Conservation (phyloP, 2,888 invertebrate genomes). For the Hydrotaea diabolus region DNA sequence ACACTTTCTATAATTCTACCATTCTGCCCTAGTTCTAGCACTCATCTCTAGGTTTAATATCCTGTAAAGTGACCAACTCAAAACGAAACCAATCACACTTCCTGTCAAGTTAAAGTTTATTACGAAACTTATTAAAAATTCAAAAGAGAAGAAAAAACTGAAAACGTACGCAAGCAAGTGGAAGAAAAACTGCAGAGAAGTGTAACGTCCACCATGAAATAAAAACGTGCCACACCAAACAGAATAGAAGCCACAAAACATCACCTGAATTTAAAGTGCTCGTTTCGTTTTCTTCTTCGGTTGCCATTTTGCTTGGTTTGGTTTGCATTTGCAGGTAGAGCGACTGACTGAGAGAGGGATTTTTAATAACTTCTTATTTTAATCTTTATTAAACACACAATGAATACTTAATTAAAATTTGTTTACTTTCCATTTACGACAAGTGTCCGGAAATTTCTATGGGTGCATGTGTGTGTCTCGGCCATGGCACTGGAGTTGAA, state of each 20-base stretch:
- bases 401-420: slow-evolving; percentile 40
- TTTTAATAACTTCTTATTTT: slow-evolving; percentile 44
- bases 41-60: too few species aligned
- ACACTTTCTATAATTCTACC: too few species aligned
- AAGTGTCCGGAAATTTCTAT: slow-evolving; percentile 8
- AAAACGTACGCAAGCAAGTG: background rate
- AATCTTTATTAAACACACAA: slow-evolving; percentile 41
- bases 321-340: slow-evolving; percentile 19
- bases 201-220: slow-evolving; percentile 21
- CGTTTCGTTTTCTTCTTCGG: background rate
- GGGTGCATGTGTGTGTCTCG: background rate
- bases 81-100: background rate
- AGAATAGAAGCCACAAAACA: slow-evolving; percentile 23
- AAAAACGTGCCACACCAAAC: slow-evolving; percentile 23
- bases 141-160: background rate
- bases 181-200: background rate
- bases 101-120: background rate
- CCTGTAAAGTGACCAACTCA: background rate
- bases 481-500: background rate
- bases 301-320: background rate
- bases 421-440: slow-evolving; percentile 28
- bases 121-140: slow-evolving; percentile 20
- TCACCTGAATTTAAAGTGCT: slow-evolving; percentile 51
- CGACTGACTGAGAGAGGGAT: background rate
- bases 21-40: too few species aligned